Conservation (phyloP, 2,113 vertebrate genomes). For the Dissostichus mawsoni region DNA sequence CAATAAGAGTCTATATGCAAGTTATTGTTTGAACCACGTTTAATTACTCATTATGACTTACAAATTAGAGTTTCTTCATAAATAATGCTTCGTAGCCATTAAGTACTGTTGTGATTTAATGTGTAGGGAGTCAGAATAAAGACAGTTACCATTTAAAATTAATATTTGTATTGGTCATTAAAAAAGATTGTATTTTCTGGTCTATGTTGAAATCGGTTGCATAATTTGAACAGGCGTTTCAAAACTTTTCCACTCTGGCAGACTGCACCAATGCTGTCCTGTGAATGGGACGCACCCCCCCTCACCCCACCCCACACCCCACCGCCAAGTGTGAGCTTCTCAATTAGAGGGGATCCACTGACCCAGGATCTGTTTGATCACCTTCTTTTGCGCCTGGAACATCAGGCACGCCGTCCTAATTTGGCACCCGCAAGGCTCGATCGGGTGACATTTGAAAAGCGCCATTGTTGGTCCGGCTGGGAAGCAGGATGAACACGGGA, state of each 20-base stretch:
- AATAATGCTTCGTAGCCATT: background rate
- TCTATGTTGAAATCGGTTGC: constrained; percentile 16
- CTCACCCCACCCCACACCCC: background rate
- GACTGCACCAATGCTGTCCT: constrained; percentile 6
- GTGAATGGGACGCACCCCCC: constrained; percentile 34
- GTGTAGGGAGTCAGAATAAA: background rate
- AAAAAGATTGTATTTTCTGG: background rate
- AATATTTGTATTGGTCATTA: too few species aligned
- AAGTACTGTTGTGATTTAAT: background rate
- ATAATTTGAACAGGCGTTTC: background rate
- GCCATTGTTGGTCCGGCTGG: constrained; percentile 70
- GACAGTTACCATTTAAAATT: background rate
- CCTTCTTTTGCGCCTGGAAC: constrained; percentile 57
- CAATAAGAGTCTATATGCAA: too few species aligned
- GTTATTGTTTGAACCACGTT: background rate
- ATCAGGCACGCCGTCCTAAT: constrained; percentile 65
- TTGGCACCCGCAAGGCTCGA: constrained; percentile 48
- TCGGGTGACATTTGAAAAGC: constrained; percentile 72
- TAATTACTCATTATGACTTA: constrained; percentile 22
- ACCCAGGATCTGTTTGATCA: constrained; percentile 72
- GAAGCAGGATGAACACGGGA: constrained; percentile 56
- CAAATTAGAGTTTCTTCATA: background rate
- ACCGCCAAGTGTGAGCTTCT: constrained; percentile 68
- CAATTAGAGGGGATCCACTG: constrained; percentile 67
- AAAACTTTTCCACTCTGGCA: constrained; percentile 44